phyloP scores from a whole-genome alignment of 2,797 vertebrate species.

The Anabas testudineus region DNA sequence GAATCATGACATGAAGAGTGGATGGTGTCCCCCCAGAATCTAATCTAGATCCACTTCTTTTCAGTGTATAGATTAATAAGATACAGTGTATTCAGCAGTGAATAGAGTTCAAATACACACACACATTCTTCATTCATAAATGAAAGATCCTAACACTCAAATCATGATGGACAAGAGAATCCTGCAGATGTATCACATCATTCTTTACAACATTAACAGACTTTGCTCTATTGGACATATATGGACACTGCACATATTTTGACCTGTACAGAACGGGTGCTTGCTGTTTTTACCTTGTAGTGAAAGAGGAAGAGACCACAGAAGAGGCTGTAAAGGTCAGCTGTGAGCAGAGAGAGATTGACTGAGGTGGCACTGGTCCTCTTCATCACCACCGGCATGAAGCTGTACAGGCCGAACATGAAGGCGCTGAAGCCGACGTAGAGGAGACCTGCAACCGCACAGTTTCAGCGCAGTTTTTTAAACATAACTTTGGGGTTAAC shows the following conservation, averaged over 20 bases:
- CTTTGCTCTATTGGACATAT: too few species aligned
- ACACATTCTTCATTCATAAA: neutral
- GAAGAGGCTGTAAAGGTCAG: conserved; percentile 94
- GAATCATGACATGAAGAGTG: neutral
- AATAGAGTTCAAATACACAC: too few species aligned
- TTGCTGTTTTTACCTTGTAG: conserved; percentile 87
- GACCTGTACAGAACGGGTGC: neutral
- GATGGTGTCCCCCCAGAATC: neutral
- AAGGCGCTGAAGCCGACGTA: conserved; percentile 94
- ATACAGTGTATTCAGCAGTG: too few species aligned
- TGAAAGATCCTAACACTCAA: too few species aligned
- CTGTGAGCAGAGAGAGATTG: conserved; percentile 93
- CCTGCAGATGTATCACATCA: too few species aligned
- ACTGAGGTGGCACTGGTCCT: conserved; percentile 94
- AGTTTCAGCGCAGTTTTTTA: neutral
- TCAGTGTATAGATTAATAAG: too few species aligned
- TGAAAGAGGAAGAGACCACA: conserved; percentile 95
- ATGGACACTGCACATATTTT: neutral
- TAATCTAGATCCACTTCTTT: neutral
- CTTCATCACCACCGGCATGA: conserved; percentile 95
- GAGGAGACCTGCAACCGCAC: conserved; percentile 86
- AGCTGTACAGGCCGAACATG: conserved; percentile 97
- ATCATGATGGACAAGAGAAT: too few species aligned
- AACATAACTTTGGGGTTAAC: neutral
- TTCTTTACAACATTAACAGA: too few species aligned